phyloP scores from a whole-genome alignment of 2,113 vertebrate species.

The Setophaga coronata region DNA sequence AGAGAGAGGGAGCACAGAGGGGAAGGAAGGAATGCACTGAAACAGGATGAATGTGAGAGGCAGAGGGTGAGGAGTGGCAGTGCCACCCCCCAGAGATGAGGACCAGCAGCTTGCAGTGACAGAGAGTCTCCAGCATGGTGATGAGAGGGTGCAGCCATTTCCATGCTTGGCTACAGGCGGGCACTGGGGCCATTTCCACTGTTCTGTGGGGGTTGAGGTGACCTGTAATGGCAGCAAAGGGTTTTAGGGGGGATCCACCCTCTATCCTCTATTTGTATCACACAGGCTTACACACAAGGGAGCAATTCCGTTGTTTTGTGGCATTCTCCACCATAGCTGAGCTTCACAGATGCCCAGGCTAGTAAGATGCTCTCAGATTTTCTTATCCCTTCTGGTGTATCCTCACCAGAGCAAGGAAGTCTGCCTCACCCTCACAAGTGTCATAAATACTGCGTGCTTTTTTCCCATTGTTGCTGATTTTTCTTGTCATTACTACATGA shows the following conservation, averaged over 20 bases:
- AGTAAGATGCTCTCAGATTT: not conserved
- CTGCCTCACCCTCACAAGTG: not conserved
- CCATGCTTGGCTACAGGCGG: not conserved
- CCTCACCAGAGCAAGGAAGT: not conserved
- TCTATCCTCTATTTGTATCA: fast-evolving
- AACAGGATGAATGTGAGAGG: not conserved
- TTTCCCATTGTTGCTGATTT: not conserved
- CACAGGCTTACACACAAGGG: not conserved
- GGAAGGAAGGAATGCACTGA: not conserved
- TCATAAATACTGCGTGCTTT: not conserved
- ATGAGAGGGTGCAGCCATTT: not conserved
- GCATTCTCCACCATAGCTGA: not conserved
- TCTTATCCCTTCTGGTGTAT: not conserved
- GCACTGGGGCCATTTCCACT: not conserved
- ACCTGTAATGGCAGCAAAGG: not conserved
- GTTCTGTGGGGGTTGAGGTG: not conserved
- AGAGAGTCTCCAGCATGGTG: fast-evolving
- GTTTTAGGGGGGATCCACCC: not conserved
- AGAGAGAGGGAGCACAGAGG: not conserved
- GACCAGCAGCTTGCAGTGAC: not conserved
- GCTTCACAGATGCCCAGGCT: conserved; percentile 15
- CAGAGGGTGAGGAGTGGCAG: not conserved
- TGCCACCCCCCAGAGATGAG: not conserved
- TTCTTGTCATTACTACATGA: not conserved
- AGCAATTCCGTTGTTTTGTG: not conserved